These are phyloP conservation scores for Spongilla lacustris DNA, from an alignment of 37 sponge, comb jelly and placozoan genomes.

Conservation along the genomic window DNA sequence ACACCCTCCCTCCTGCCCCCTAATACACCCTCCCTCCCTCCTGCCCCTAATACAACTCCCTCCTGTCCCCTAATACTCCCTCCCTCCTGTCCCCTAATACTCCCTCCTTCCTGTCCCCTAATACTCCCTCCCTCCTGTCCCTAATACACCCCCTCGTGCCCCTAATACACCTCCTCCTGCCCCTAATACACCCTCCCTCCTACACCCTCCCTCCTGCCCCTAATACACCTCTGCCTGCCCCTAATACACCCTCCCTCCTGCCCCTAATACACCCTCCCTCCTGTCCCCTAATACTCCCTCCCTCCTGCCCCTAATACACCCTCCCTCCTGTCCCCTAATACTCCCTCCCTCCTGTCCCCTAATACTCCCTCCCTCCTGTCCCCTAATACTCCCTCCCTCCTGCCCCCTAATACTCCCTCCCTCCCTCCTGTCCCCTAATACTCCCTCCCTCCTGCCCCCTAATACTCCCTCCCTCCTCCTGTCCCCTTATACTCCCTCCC, in stretches of 20 bases:
- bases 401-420: background rate
- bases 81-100: background rate
- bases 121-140: background rate
- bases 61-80: background rate
- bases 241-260: background rate
- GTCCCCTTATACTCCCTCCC: background rate
- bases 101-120: background rate
- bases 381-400: slow-evolving; percentile 5
- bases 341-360: background rate
- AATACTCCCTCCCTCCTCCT: slow-evolving; percentile 14
- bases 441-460: slow-evolving; percentile 1
- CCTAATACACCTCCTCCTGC: background rate
- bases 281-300: background rate
- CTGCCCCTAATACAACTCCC: background rate
- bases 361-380: too few species aligned
- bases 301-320: too few species aligned
- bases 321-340: too few species aligned
- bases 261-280: too few species aligned
- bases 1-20: background rate
- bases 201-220: background rate
- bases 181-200: background rate
- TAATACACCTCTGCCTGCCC: background rate
- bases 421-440: background rate
- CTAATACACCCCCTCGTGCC: background rate
- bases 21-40: background rate